Conservation (phyloP, 2,797 vertebrate genomes). For the Oryzias dopingdopingensis region DNA sequence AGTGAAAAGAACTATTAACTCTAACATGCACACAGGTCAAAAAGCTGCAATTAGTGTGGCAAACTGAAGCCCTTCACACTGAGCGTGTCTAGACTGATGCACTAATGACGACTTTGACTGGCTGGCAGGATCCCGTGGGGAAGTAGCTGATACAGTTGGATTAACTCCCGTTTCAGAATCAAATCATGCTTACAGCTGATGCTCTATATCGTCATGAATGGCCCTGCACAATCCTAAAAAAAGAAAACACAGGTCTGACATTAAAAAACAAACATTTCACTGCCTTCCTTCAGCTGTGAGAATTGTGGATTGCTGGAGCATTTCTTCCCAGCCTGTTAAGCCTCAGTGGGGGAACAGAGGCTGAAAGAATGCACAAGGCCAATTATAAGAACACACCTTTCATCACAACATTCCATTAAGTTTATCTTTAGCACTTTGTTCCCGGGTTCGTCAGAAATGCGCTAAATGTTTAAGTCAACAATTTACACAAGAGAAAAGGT, state of each 20-base stretch:
- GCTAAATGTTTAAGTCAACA: conserved; percentile 30
- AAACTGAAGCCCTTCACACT: conserved; percentile 42
- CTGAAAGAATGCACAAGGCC: too few species aligned
- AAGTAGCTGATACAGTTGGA: conserved; percentile 13
- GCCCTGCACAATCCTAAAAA: background rate
- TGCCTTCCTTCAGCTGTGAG: too few species aligned
- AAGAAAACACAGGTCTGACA: background rate
- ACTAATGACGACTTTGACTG: conserved; percentile 49
- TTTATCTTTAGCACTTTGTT: conserved; percentile 10
- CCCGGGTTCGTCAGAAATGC: background rate
- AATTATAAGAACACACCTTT: too few species aligned
- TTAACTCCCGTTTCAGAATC: background rate
- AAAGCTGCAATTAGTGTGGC: conserved; percentile 56
- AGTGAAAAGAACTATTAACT: conserved; percentile 61
- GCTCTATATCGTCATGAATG: too few species aligned
- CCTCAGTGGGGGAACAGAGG: too few species aligned
- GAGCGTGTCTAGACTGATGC: conserved; percentile 39
- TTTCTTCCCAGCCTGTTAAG: too few species aligned
- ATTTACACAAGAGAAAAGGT: conserved; percentile 44
- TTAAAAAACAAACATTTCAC: too few species aligned
- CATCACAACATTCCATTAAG: too few species aligned
- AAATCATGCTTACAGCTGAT: background rate
- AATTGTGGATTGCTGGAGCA: too few species aligned
- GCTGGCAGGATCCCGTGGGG: conserved; percentile 19
- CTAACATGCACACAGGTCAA: conserved; percentile 47